A percentile compares a stretch with the other conserved stretches of the same genome.
Evolutionary conservation across 2,113 vertebrate species (phyloP).

Genomic region (Perca fluviatilis): DNA sequence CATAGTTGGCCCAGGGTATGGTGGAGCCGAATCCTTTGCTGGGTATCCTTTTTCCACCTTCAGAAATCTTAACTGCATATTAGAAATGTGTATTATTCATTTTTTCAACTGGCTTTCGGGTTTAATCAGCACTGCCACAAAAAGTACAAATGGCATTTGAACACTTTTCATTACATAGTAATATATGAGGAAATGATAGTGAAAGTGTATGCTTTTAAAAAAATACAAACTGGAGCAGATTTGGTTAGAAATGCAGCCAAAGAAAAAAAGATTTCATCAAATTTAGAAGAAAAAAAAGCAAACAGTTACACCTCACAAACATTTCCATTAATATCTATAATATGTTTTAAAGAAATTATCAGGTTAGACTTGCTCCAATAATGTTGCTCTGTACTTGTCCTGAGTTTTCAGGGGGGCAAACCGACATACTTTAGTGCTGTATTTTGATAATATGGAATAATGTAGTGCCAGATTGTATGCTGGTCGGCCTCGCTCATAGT

Average conservation of each 20-base stretch:
- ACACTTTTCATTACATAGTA: no score
- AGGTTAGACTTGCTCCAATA: no score
- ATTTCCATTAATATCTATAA: neutral
- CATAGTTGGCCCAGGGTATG: constrained; percentile 70
- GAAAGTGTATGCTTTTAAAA: neutral
- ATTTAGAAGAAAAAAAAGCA: neutral
- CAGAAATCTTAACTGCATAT: constrained; percentile 17
- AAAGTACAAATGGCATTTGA: neutral
- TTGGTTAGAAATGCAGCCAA: neutral
- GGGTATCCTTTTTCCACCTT: constrained; percentile 73
- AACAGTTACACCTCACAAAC: neutral
- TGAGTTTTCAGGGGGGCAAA: neutral
- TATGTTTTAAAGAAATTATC: neutral
- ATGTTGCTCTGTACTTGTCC: neutral
- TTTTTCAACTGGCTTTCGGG: neutral
- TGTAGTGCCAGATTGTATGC: neutral
- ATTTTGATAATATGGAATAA: neutral
- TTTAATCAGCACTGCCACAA: neutral
- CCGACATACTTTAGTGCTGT: neutral
- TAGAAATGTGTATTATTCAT: neutral
- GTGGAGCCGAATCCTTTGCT: constrained; percentile 55
- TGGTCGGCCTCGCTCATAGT: neutral
- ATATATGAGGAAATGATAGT: neutral
- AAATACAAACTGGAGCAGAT: neutral
- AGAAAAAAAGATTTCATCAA: neutral